phyloP scores from a whole-genome alignment of 2,888 invertebrate species.

The Spialia ferax region DNA sequence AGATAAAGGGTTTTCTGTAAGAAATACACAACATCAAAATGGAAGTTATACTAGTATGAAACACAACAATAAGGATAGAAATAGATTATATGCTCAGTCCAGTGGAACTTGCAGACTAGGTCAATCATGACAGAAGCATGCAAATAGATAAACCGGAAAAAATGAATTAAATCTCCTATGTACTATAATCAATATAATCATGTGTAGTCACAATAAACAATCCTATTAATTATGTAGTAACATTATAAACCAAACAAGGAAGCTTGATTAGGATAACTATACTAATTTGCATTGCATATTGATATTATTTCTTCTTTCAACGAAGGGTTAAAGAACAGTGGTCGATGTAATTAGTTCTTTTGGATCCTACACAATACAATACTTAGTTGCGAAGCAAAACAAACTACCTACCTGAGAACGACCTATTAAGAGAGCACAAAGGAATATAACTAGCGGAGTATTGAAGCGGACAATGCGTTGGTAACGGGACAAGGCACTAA shows the following conservation, averaged over 20 bases:
- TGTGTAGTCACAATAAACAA: neutral
- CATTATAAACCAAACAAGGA: constrained; percentile 5
- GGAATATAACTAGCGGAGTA: constrained; percentile 73
- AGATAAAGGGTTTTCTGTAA: too few relatives aligned
- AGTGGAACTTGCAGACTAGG: neutral
- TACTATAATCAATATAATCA: too few relatives aligned
- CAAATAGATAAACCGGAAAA: neutral
- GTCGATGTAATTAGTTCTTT: constrained; percentile 21
- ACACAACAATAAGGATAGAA: neutral
- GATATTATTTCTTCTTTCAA: constrained; percentile 9
- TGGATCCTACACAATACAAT: constrained; percentile 58
- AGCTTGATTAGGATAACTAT: constrained; percentile 25
- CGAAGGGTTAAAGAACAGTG: constrained; percentile 31
- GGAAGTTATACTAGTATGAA: neutral
- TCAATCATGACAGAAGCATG: constrained; percentile 15
- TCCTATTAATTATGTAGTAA: constrained; percentile 7
- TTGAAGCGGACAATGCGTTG: constrained; percentile 76
- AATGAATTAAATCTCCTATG: too few relatives aligned
- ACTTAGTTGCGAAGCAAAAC: constrained; percentile 65
- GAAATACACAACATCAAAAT: neutral
- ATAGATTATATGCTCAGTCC: neutral
- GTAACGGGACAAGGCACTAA: constrained; percentile 81
- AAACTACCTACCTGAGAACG: constrained; percentile 71
- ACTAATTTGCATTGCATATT: constrained; percentile 26
- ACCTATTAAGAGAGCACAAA: constrained; percentile 74